Percentiles rank a stretch among this genome's conserved stretches.
phyloP scores from a whole-genome alignment of 2,888 invertebrate species.

The Rotaria socialis region DNA sequence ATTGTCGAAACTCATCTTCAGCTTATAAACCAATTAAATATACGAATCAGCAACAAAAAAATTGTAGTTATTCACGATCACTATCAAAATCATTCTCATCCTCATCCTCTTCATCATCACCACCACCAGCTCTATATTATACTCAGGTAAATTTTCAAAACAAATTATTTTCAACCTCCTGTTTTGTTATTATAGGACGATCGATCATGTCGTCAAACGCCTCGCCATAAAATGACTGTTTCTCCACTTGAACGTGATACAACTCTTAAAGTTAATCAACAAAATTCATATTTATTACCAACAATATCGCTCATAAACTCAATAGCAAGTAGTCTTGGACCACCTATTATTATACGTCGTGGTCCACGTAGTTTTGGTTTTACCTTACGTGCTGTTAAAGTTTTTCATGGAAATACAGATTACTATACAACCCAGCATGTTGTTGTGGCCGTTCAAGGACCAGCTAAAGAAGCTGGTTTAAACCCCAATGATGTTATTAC shows the following conservation, averaged over 20 bases:
- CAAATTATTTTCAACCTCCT: neutral
- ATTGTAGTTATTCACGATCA: neutral
- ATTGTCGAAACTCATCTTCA: neutral
- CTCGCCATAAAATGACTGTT: constrained; percentile 4
- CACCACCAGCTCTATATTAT: neutral
- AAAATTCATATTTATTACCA: neutral
- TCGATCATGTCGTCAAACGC: neutral
- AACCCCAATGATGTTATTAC: constrained; percentile 77
- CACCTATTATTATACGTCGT: constrained; percentile 83
- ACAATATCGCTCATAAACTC: neutral
- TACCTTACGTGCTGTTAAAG: constrained; percentile 91
- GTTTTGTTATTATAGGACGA: neutral
- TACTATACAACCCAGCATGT: constrained; percentile 98
- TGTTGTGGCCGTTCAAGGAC: constrained; percentile 79
- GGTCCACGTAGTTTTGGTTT: constrained; percentile 95
- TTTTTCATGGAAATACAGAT: constrained; percentile 93
- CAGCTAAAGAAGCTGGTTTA: constrained; percentile 61
- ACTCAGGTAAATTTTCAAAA: neutral
- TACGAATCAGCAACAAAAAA: neutral
- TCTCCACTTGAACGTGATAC: constrained; percentile 32
- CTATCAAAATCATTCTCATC: constrained; percentile 35
- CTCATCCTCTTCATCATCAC: constrained; percentile 31
- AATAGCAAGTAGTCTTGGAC: constrained; percentile 54
- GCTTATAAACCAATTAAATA: neutral
- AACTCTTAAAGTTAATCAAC: neutral